Conservation (phyloP, 2,888 invertebrate species). For the Holacanthella duospinosa region DNA sequence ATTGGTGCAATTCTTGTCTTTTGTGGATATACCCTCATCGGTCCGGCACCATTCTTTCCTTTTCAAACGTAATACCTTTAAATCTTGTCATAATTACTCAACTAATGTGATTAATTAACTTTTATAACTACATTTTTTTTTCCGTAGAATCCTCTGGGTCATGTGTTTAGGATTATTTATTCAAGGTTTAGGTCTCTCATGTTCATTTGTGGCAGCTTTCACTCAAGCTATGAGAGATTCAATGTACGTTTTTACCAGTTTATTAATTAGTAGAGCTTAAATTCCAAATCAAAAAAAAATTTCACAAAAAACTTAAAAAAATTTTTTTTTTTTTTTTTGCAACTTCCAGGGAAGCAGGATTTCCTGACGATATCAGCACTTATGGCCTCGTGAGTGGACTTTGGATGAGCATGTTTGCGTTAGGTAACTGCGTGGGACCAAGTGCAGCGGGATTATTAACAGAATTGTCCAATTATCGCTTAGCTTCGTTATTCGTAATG, state of each 20-base stretch:
- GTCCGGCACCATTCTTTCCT: conserved; percentile 68
- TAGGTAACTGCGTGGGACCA: conserved; percentile 69
- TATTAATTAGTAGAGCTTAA: too few relatives aligned
- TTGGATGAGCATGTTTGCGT: conserved; percentile 79
- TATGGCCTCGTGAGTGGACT: conserved; percentile 80
- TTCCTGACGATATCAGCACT: conserved; percentile 74
- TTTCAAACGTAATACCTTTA: conserved; percentile 47
- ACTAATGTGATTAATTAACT: not conserved
- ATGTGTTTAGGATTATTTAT: conserved; percentile 60
- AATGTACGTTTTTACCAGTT: conserved; percentile 65
- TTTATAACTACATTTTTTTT: conserved; percentile 7
- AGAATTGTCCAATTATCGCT: not conserved
- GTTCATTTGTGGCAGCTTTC: conserved; percentile 75
- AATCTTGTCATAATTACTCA: not conserved
- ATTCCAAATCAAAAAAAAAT: too few relatives aligned
- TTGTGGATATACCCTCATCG: conserved; percentile 60
- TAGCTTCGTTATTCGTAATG: conserved; percentile 4
- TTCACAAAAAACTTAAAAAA: too few relatives aligned
- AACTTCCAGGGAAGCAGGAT: conserved; percentile 53
- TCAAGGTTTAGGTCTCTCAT: conserved; percentile 72
- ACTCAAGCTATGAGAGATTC: conserved; percentile 68
- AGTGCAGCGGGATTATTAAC: not conserved
- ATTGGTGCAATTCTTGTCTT: conserved; percentile 57
- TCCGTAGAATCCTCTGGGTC: conserved; percentile 54
- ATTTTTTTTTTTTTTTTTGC: too few relatives aligned